phyloP scores from a whole-genome alignment of 2,797 vertebrate species.

The Ctenochaetus hawaiiensis region DNA sequence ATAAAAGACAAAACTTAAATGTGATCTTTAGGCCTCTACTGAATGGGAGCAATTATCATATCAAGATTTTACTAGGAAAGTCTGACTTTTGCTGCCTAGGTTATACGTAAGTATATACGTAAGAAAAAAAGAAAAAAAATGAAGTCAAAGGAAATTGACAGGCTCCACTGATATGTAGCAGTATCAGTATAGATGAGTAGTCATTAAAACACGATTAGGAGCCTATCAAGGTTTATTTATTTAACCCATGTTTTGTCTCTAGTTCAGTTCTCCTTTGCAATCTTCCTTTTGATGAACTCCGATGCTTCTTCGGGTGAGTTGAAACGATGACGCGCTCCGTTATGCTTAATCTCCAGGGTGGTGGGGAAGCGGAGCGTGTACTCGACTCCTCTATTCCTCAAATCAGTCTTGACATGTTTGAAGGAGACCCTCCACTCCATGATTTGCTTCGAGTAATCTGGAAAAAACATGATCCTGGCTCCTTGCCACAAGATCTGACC shows the following conservation, averaged over 20 bases:
- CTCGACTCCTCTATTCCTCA: background rate
- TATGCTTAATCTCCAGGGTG: constrained; percentile 4
- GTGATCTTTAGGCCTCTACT: no score
- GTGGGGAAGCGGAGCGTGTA: background rate
- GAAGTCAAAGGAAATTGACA: background rate
- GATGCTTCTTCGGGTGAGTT: background rate
- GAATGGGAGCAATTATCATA: no score
- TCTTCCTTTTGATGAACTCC: background rate
- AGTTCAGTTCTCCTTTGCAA: background rate
- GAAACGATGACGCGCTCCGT: background rate
- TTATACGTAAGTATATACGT: background rate
- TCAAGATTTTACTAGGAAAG: no score
- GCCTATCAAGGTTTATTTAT: background rate
- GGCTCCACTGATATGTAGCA: background rate
- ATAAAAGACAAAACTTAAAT: no score
- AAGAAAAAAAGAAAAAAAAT: background rate
- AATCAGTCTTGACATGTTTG: background rate
- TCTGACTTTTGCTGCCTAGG: no score
- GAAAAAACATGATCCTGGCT: constrained; percentile 3
- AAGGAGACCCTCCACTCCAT: background rate
- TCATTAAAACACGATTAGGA: background rate
- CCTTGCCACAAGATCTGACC: background rate
- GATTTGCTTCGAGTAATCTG: background rate
- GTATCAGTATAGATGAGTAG: background rate
- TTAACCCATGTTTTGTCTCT: background rate